Percentiles rank a stretch among this genome's conserved stretches.
phyloP scores from a whole-genome alignment of 2,113 vertebrate genomes.

The Sebastes schlegelii region DNA sequence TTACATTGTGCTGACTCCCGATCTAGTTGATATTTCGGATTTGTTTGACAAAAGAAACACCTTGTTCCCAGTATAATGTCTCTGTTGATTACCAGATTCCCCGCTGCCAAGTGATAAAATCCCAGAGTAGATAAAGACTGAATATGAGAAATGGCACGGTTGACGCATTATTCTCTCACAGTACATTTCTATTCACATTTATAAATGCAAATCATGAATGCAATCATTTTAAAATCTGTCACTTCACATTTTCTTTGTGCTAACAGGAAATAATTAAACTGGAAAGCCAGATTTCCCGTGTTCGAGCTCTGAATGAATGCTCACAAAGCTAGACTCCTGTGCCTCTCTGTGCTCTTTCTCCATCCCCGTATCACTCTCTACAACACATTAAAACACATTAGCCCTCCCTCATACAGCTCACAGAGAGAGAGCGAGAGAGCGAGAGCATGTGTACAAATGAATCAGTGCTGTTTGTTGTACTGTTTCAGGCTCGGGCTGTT shows the following conservation, averaged over 20 bases:
- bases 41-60: slow-evolving; percentile 74
- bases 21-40: slow-evolving; percentile 55
- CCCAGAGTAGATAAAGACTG: slow-evolving; percentile 53
- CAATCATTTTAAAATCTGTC: slow-evolving; percentile 70
- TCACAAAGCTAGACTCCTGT: slow-evolving; percentile 28
- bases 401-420: not conserved
- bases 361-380: slow-evolving; percentile 44
- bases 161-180: slow-evolving; percentile 49
- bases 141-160: slow-evolving; percentile 48
- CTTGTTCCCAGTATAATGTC: slow-evolving; percentile 58
- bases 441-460: slow-evolving; percentile 66
- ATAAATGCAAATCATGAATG: slow-evolving; percentile 61
- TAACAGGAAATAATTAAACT: slow-evolving; percentile 63
- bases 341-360: slow-evolving; percentile 38
- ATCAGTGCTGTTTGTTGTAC: slow-evolving; percentile 72
- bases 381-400: slow-evolving; percentile 62
- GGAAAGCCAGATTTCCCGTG: slow-evolving; percentile 41
- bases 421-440: slow-evolving; percentile 20
- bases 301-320: slow-evolving; percentile 44
- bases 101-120: slow-evolving; percentile 69
- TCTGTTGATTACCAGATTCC: slow-evolving; percentile 57
- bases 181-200: slow-evolving; percentile 50
- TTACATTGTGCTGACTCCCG: slow-evolving; percentile 73
- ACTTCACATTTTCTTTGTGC: slow-evolving; percentile 54
- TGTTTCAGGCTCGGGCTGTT: slow-evolving; percentile 69